Conservation (phyloP, 2,113 vertebrate genomes). For the Engystomops pustulosus region DNA sequence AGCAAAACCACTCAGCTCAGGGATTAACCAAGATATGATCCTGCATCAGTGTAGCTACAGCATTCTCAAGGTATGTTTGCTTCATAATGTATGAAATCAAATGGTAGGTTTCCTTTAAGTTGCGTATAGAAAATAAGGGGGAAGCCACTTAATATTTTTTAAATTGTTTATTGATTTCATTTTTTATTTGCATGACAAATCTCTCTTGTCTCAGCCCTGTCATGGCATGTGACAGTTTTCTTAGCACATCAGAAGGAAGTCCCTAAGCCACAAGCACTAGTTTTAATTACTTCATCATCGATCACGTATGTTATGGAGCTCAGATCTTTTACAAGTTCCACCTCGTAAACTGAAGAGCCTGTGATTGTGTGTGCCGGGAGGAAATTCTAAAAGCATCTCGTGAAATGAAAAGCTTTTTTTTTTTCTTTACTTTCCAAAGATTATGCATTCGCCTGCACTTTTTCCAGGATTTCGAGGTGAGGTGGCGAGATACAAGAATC, state of each 20-base stretch:
- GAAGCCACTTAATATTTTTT: no score
- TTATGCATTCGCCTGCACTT: not conserved
- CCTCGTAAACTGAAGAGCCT: not conserved
- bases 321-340: slow-evolving; percentile 14
- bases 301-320: slow-evolving; percentile 30
- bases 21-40: no score
- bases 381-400: not conserved
- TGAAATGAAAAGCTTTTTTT: not conserved
- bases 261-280: slow-evolving; percentile 30
- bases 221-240: slow-evolving; percentile 27
- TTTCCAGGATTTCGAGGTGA: slow-evolving; percentile 1
- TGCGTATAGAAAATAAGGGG: no score
- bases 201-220: slow-evolving; percentile 14
- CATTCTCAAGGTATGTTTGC: no score
- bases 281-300: slow-evolving; percentile 36
- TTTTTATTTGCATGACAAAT: not conserved
- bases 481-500: slow-evolving; percentile 9
- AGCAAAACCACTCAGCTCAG: no score
- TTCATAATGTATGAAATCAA: no score
- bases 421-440: not conserved
- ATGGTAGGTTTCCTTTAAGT: no score
- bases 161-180: no score
- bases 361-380: not conserved
- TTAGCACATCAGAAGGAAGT: slow-evolving; percentile 1
- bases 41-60: no score